Percentiles rank a stretch among this genome's conserved stretches.
Conservation (phyloP, 23 tunicate species). For the Phallusia fumigata region DNA sequence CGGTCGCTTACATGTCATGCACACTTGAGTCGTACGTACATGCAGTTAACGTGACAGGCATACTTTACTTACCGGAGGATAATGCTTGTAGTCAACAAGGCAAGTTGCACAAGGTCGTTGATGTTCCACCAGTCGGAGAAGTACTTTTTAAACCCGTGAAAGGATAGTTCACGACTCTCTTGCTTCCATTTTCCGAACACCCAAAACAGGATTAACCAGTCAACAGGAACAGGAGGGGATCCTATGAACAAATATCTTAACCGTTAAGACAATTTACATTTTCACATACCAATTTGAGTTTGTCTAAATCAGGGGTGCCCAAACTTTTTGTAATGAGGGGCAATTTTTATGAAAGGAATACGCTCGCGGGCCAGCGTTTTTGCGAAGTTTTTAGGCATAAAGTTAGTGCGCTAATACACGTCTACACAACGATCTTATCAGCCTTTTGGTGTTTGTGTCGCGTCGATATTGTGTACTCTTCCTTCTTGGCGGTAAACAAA, state of each 20-base stretch:
- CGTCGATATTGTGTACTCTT: too few relatives aligned
- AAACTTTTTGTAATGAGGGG: too few relatives aligned
- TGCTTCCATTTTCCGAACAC: constrained; percentile 57
- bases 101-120: constrained; percentile 25
- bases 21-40: neutral
- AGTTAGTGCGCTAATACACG: too few relatives aligned
- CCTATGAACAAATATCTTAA: constrained; percentile 3
- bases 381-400: too few relatives aligned
- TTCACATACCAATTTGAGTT: too few relatives aligned
- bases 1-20: too few relatives aligned
- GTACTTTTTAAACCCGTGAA: constrained; percentile 28
- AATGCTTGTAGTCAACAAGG: constrained; percentile 13
- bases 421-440: too few relatives aligned
- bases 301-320: too few relatives aligned
- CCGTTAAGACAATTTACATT: neutral
- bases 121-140: constrained; percentile 44
- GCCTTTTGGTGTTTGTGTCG: too few relatives aligned
- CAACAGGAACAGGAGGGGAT: constrained; percentile 20
- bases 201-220: constrained; percentile 45
- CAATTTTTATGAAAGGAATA: too few relatives aligned
- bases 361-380: too few relatives aligned
- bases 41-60: neutral
- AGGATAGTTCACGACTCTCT: constrained; percentile 34
- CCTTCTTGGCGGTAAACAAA: too few relatives aligned
- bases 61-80: constrained; percentile 32